Percentiles rank a stretch among this genome's conserved stretches.
These are phyloP conservation scores for Rotaria socialis DNA, from an alignment of 2,888 invertebrate genomes.

Conservation along the genomic window DNA sequence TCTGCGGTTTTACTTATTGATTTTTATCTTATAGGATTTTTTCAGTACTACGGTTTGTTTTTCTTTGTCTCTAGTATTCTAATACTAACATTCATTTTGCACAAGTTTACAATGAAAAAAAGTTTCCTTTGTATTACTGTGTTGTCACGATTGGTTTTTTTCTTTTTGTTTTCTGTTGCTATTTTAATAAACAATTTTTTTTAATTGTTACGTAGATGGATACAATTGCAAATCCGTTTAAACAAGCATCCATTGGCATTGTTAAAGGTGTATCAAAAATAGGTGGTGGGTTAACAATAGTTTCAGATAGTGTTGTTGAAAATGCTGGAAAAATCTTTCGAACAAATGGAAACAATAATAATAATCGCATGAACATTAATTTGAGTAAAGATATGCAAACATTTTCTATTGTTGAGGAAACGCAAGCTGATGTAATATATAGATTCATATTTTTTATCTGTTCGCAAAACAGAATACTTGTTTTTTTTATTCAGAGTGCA, in stretches of 20 bases:
- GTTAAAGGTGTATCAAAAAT: constrained; percentile 23
- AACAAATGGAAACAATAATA: neutral
- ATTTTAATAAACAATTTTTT: neutral
- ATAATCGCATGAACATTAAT: neutral
- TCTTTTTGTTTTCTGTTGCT: neutral
- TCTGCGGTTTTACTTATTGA: constrained; percentile 48
- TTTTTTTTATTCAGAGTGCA: constrained; percentile 49
- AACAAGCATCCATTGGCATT: constrained; percentile 12
- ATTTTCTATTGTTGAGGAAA: constrained; percentile 35
- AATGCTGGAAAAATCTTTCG: constrained; percentile 26
- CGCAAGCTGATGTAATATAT: neutral
- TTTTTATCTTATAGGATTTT: constrained; percentile 53
- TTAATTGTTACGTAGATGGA: constrained; percentile 54
- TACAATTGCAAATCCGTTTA: constrained; percentile 74
- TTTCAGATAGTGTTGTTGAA: constrained; percentile 22
- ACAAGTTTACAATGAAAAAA: neutral
- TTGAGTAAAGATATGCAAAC: neutral
- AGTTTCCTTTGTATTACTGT: neutral
- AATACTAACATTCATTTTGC: neutral
- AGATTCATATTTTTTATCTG: too few relatives aligned
- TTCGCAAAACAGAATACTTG: constrained; percentile 10
- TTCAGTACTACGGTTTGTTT: constrained; percentile 49
- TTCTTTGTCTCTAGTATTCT: neutral
- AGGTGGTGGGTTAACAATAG: neutral
- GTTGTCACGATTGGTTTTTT: neutral